A percentile compares a stretch with the other conserved stretches of the same genome.
Evolutionary conservation across 1,140 invertebrate genomes (phyloP).

Genomic region (Nasonia vitripennis): DNA sequence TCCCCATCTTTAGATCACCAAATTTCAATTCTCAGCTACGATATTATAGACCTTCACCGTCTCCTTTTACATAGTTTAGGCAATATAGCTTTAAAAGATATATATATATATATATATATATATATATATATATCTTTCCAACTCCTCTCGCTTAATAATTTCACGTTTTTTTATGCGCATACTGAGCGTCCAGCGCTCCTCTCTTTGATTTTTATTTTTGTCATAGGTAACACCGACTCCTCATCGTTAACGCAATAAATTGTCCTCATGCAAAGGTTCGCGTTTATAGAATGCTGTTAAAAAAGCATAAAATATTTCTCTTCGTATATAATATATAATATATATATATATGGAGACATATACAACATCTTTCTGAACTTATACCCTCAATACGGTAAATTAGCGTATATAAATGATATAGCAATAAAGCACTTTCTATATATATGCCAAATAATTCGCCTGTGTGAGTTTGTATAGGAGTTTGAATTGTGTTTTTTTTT

Average conservation of each 20-base stretch:
- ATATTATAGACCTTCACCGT: constrained; percentile 7
- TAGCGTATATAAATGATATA: neutral
- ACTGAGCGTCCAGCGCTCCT: constrained; percentile 46
- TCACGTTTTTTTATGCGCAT: neutral
- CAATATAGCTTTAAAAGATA: constrained; percentile 37
- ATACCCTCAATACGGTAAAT: neutral
- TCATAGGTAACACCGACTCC: constrained; percentile 18
- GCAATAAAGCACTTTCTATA: constrained; percentile 19
- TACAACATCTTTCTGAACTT: constrained; percentile 7
- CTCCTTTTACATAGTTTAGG: constrained; percentile 1
- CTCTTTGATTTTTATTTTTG: constrained; percentile 6
- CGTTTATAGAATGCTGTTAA: neutral
- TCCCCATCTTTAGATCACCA: too few species aligned
- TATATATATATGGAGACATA: too few species aligned
- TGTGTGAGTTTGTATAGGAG: neutral
- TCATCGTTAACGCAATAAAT: neutral
- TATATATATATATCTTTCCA: constrained; percentile 19
- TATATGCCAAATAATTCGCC: constrained; percentile 35
- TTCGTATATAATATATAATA: neutral
- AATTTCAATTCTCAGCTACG: neutral
- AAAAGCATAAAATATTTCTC: neutral
- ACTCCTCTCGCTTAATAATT: neutral
- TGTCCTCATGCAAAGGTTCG: neutral
- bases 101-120: constrained; percentile 36
- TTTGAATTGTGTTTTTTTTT: neutral